A percentile compares a stretch with the other conserved stretches of the same genome.
Conservation (phyloP, 2,797 vertebrate species). For the Psittacula echo region DNA sequence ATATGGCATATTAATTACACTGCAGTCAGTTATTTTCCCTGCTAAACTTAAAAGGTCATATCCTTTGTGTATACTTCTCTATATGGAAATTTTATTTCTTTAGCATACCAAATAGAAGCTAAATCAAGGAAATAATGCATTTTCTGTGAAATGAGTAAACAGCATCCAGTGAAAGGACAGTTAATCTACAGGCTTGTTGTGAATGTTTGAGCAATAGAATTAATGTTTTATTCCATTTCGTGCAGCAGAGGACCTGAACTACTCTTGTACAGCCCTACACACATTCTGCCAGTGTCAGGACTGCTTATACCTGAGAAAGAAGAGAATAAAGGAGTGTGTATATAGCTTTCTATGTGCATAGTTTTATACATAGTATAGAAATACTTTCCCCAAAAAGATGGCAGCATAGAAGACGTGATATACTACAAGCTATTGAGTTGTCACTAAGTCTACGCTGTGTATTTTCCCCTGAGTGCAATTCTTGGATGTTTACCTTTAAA, state of each 20-base stretch:
- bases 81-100: slow-evolving; percentile 60
- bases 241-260: background rate
- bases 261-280: background rate
- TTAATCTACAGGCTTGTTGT: slow-evolving; percentile 44
- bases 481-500: slow-evolving; percentile 42
- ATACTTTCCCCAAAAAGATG: slow-evolving; percentile 39
- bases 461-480: slow-evolving; percentile 57
- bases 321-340: background rate
- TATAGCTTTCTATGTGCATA: background rate
- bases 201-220: slow-evolving; percentile 8
- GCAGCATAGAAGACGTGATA: slow-evolving; percentile 60
- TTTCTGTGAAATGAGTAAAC: slow-evolving; percentile 32
- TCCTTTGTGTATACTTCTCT: slow-evolving; percentile 59
- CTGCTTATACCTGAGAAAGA: background rate
- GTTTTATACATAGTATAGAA: slow-evolving; percentile 22
- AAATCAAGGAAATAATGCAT: slow-evolving; percentile 51
- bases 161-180: slow-evolving; percentile 35
- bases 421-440: slow-evolving; percentile 65
- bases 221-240: slow-evolving; percentile 17
- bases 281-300: background rate
- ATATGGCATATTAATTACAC: slow-evolving; percentile 63
- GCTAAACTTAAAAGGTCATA: slow-evolving; percentile 70
- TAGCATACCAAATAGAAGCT: slow-evolving; percentile 47
- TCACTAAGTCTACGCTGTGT: slow-evolving; percentile 37
- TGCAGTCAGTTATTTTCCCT: slow-evolving; percentile 53